Percentiles rank a stretch among this genome's conserved stretches.
phyloP scores from a whole-genome alignment of 2,113 vertebrate genomes.

The Panurus biarmicus region DNA sequence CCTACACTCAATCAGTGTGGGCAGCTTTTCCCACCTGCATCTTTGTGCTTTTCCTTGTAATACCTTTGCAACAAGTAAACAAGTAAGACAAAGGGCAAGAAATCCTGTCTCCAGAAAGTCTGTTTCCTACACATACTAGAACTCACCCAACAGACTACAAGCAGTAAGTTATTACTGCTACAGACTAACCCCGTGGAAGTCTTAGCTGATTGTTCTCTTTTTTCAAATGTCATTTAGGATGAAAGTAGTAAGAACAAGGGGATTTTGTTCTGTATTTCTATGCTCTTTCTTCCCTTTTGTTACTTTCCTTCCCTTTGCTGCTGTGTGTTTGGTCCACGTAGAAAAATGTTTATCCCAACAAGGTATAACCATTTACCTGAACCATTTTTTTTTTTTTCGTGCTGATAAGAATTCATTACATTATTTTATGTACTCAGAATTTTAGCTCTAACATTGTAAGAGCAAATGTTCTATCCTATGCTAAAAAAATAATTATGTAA shows the following conservation, averaged over 20 bases:
- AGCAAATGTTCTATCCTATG: neutral
- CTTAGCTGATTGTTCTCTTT: neutral
- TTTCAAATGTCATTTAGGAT: neutral
- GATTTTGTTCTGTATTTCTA: neutral
- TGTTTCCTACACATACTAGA: accelerated
- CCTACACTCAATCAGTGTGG: neutral
- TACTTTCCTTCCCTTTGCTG: neutral
- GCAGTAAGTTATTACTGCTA: neutral
- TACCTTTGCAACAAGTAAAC: neutral
- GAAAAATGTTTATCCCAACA: neutral
- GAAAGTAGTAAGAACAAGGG: neutral
- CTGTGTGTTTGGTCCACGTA: neutral
- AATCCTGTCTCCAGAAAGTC: neutral
- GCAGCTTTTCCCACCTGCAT: neutral
- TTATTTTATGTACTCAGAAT: neutral
- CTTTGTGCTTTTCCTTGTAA: neutral
- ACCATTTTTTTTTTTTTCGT: neutral
- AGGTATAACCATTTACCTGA: neutral
- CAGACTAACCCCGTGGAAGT: neutral
- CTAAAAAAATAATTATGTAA: neutral
- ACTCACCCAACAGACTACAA: neutral
- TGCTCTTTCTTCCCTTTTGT: neutral
- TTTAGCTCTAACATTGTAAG: neutral
- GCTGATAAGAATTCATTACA: neutral
- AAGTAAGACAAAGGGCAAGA: neutral